These are phyloP conservation scores for Capromys pilorides DNA, from an alignment of 2,797 vertebrate genomes.

Conservation along the genomic window DNA sequence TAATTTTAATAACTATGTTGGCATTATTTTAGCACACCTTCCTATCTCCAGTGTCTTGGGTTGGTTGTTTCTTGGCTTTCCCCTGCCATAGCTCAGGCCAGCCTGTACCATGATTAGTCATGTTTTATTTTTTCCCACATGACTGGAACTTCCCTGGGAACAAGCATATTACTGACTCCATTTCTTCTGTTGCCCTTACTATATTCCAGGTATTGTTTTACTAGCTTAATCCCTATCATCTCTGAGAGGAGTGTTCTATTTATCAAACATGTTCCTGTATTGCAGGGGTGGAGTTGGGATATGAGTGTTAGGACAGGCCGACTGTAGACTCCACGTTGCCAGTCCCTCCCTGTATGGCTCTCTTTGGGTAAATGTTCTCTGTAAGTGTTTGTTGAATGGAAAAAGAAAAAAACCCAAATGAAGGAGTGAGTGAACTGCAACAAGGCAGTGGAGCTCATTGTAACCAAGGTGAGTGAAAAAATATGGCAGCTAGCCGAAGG, in stretches of 20 bases:
- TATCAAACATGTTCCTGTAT: background rate
- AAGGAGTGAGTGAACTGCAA: background rate
- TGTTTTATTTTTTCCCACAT: background rate
- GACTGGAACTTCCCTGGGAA: background rate
- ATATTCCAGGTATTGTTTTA: background rate
- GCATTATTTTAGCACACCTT: background rate
- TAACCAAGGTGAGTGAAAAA: background rate
- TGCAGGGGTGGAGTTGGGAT: constrained; percentile 12
- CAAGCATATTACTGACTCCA: background rate
- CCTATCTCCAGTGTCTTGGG: background rate
- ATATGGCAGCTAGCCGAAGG: background rate
- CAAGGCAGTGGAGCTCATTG: background rate
- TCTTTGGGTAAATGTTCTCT: background rate
- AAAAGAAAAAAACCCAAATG: background rate
- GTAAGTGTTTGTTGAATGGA: background rate
- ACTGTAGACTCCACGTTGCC: background rate
- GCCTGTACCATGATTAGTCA: background rate
- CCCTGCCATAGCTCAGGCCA: background rate
- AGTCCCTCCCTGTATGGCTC: background rate
- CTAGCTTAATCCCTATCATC: background rate
- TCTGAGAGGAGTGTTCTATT: background rate
- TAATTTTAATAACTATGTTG: constrained; percentile 8
- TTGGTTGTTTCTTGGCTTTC: background rate
- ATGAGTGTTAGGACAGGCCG: background rate
- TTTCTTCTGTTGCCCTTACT: background rate